Evolutionary conservation across 2,888 invertebrate genomes (phyloP).

Genomic region (Drosophila imparisetae): DNA sequence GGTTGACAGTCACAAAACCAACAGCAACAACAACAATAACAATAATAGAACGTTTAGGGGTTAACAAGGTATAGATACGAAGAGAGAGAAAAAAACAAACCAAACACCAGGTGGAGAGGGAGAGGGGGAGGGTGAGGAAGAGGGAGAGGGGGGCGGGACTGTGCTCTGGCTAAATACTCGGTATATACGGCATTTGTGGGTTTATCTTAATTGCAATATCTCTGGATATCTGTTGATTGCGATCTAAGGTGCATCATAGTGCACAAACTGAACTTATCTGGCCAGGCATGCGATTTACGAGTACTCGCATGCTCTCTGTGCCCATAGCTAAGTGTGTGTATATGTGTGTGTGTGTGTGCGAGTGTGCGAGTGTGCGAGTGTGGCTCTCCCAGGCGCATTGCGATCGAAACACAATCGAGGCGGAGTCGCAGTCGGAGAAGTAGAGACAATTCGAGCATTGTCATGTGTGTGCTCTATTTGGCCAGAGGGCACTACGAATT

Average conservation of each 20-base stretch:
- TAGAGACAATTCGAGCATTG: constrained; percentile 60
- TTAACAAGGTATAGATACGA: constrained; percentile 17
- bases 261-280: constrained; percentile 73
- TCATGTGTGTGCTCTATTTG: constrained; percentile 49
- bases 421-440: constrained; percentile 51
- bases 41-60: constrained; percentile 50
- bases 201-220: constrained; percentile 80
- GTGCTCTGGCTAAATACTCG: constrained; percentile 48
- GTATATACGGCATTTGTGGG: constrained; percentile 53
- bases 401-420: constrained; percentile 61
- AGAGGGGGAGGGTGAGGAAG: too few relatives aligned
- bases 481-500: background rate
- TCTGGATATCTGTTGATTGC: constrained; percentile 71
- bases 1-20: constrained; percentile 43
- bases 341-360: background rate
- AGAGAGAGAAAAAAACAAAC: background rate
- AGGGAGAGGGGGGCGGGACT: background rate
- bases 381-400: constrained; percentile 59
- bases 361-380: constrained; percentile 18
- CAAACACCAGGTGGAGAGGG: background rate
- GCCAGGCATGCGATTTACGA: constrained; percentile 54
- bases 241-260: constrained; percentile 73
- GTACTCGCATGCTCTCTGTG: constrained; percentile 1
- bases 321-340: background rate
- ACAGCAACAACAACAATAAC: constrained; percentile 24